Conservation (phyloP, 2,888 invertebrate species). For the Resseliella maxima region DNA sequence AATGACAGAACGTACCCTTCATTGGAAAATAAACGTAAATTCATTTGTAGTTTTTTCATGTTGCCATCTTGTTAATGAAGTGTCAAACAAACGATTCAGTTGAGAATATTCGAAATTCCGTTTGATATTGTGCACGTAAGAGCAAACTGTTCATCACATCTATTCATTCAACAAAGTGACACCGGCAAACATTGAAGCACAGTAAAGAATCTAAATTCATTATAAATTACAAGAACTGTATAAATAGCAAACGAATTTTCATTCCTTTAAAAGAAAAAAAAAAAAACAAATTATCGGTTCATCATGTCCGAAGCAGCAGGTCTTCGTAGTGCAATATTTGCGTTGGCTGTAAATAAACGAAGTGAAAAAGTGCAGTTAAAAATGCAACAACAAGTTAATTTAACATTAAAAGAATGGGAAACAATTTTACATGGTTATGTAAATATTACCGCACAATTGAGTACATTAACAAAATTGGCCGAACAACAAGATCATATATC, state of each 20-base stretch:
- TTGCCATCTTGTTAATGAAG: not conserved
- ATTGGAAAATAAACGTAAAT: too few relatives aligned
- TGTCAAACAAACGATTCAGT: slow-evolving; percentile 8
- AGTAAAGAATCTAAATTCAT: too few relatives aligned
- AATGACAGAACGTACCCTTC: slow-evolving; percentile 19
- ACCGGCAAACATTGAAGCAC: not conserved
- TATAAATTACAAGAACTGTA: too few relatives aligned
- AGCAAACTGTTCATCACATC: not conserved
- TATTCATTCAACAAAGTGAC: too few relatives aligned
- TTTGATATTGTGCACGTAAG: not conserved
- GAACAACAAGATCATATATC: slow-evolving; percentile 31
- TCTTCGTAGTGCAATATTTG: not conserved
- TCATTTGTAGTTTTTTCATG: not conserved
- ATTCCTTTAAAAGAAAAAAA: not conserved
- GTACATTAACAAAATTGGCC: not conserved
- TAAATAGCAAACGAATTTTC: too few relatives aligned
- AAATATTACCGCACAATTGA: slow-evolving; percentile 6
- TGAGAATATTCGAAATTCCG: slow-evolving; percentile 30
- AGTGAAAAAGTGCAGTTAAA: slow-evolving; percentile 23
- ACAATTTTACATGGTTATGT: not conserved
- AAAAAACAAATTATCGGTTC: not conserved
- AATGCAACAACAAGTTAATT: not conserved
- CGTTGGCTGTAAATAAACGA: not conserved
- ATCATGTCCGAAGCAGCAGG: slow-evolving; percentile 33
- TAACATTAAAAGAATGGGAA: not conserved